Evolutionary conservation across 2,888 invertebrate genomes (phyloP).

Genomic region (Drosophila birchii): DNA sequence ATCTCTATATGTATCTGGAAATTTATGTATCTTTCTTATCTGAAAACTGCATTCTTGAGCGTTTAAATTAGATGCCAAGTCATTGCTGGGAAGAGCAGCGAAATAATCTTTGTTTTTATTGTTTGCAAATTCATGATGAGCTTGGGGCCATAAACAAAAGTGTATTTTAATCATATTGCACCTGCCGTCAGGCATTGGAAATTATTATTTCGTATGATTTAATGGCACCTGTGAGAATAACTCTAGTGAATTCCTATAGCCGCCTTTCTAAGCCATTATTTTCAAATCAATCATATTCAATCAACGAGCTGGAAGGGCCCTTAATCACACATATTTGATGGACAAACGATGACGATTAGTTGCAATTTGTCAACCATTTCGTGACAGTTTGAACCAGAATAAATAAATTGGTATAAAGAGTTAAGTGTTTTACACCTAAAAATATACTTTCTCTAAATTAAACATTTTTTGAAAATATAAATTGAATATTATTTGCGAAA

Average conservation of each 20-base stretch:
- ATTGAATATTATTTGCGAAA: not conserved
- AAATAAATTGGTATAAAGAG: slow-evolving; percentile 13
- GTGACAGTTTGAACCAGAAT: slow-evolving; percentile 24
- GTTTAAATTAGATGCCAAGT: slow-evolving; percentile 21
- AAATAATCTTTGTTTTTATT: slow-evolving; percentile 26
- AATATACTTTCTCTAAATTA: not conserved
- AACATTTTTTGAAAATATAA: not conserved
- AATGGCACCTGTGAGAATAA: not conserved
- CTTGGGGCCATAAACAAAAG: not conserved
- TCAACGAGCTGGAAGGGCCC: slow-evolving; percentile 16
- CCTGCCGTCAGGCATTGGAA: not conserved
- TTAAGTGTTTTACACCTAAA: not conserved
- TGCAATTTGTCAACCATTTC: slow-evolving; percentile 31
- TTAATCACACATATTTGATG: slow-evolving; percentile 40
- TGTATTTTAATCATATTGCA: not conserved
- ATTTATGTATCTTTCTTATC: slow-evolving; percentile 31
- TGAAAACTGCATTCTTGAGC: slow-evolving; percentile 26
- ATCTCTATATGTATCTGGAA: slow-evolving; percentile 23
- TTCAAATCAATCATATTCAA: slow-evolving; percentile 54
- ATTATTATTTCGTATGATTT: not conserved
- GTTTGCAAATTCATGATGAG: slow-evolving; percentile 37
- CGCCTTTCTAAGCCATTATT: slow-evolving; percentile 44
- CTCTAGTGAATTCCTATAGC: not conserved
- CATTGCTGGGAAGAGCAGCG: not conserved
- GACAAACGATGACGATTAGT: slow-evolving; percentile 32